Conservation (phyloP, 2,797 vertebrate genomes). For the Antennarius maculatus region DNA sequence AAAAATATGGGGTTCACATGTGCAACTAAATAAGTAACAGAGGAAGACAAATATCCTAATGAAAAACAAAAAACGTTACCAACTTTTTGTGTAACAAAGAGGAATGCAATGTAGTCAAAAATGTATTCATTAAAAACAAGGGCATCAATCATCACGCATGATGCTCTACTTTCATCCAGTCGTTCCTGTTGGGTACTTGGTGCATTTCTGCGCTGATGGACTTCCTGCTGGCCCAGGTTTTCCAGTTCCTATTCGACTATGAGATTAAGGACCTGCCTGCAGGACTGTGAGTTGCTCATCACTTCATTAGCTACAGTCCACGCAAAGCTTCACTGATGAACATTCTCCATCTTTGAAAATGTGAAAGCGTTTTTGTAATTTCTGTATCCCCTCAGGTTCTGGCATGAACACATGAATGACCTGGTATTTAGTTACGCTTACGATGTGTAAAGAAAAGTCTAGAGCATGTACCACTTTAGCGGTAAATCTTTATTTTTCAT, state of each 20-base stretch:
- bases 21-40: not conserved
- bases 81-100: not conserved
- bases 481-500: slow-evolving; percentile 12
- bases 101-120: not conserved
- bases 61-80: not conserved
- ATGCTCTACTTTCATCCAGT: slow-evolving; percentile 76
- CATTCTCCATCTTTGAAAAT: not conserved
- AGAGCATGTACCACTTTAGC: slow-evolving; percentile 1
- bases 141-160: too few relatives aligned
- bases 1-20: not conserved
- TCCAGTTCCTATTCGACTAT: slow-evolving; percentile 84
- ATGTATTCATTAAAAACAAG: too few relatives aligned
- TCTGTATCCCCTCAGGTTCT: not conserved
- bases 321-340: not conserved
- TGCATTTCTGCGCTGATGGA: slow-evolving; percentile 90
- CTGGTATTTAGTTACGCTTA: not conserved
- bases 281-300: slow-evolving; percentile 89
- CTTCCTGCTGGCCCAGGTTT: slow-evolving; percentile 84
- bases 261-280: slow-evolving; percentile 89
- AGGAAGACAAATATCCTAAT: slow-evolving; percentile 8
- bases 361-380: not conserved
- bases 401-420: not conserved
- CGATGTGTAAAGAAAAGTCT: not conserved
- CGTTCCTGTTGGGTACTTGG: slow-evolving; percentile 93
- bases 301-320: not conserved